Base-by-base conservation (phyloP, 2,797 vertebrate genomes). In the Fratercula arctica region DNA sequence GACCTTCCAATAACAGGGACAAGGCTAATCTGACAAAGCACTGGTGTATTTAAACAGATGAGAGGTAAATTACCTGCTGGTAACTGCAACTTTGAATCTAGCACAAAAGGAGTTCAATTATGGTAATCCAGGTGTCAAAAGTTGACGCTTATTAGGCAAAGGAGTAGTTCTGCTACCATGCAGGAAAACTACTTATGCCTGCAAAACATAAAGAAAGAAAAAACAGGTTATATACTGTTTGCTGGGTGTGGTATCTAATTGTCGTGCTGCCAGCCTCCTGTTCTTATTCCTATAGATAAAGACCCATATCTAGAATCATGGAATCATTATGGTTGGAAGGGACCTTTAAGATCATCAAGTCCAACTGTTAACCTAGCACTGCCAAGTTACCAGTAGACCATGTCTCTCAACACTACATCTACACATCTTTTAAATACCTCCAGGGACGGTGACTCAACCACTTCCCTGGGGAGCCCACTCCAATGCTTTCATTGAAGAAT, bases 41-140 rank as follows among this genome's bases (percentile, higher is more conserved):
- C 11, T 33, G 56, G 24, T 57, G 41, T 84, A 43, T 76, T 95
- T 95, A 90, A 95, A 85, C 56, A 93, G 74, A 83, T 33, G 37
- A 90, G 48, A 74, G 35, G 29, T 57, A 70, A 87, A 89, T 74
- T 79, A 60, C 68, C 37, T 80, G 35, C 63, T 87, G 39, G 48
- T 93, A 81, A 90, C 45, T 76, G 64, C 45, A 92, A 80, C 74
- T 54, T 89, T 60, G 21, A 89, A 89, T 75, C 84, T 80, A 75
- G 45, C 74, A 89, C 45, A 48, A 59, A 60, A 87, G 48, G 72
- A 68, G 45, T 61, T 92, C 94, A 93, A 94, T 92, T 89, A 72
- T 35, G 68, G 25, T 93, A 87, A 93, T 91, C 51, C 68, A 13
- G 2, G 11, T 88, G 37, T 84, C 75, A 90, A 57, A 93, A 90